These are phyloP conservation scores for Corythaeola cristata DNA, from an alignment of 2,113 vertebrate genomes.

Conservation along the genomic window DNA sequence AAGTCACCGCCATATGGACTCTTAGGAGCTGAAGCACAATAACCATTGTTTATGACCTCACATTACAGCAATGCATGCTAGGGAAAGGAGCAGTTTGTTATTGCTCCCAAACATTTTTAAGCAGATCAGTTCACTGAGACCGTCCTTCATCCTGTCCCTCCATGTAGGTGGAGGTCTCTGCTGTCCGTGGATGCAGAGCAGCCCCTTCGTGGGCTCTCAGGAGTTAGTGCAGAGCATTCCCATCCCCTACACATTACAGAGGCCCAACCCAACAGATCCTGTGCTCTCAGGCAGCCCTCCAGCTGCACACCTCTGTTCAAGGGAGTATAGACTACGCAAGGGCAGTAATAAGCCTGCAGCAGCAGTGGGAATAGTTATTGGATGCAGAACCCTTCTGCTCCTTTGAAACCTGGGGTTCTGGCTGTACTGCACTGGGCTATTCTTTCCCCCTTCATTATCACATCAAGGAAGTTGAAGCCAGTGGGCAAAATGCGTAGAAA, in stretches of 20 bases:
- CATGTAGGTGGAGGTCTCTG: background rate
- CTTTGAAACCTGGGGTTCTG: background rate
- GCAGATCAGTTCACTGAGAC: background rate
- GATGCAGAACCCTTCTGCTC: background rate
- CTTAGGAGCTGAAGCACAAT: background rate
- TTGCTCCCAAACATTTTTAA: background rate
- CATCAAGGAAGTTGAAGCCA: background rate
- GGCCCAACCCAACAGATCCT: background rate
- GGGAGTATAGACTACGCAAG: background rate
- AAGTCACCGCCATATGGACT: background rate
- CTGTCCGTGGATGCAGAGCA: background rate
- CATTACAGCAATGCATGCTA: fast-evolving
- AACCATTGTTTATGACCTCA: background rate
- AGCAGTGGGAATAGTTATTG: background rate
- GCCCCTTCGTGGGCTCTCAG: background rate
- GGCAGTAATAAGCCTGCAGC: background rate
- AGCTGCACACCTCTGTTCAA: background rate
- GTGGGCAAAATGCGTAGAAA: background rate
- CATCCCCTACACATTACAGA: background rate
- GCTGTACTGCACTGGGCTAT: background rate
- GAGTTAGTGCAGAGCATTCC: background rate
- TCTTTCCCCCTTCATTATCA: background rate
- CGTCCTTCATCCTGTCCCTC: background rate
- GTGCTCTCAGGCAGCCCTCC: background rate
- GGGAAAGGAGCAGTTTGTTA: background rate